phyloP scores from a whole-genome alignment of 2,888 invertebrate genomes.

The Synergus itoensis region DNA sequence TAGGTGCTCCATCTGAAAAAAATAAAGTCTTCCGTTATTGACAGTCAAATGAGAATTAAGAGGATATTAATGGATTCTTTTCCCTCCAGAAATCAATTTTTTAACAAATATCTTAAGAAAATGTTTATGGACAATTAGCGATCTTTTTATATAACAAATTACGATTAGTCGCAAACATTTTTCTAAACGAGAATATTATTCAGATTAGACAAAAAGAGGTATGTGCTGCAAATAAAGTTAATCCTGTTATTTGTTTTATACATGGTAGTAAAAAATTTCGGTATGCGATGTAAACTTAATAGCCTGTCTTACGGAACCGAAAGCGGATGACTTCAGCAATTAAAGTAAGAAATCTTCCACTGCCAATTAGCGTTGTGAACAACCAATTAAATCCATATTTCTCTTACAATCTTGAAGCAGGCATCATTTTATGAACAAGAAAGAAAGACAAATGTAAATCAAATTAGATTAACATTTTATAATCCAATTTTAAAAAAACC shows the following conservation, averaged over 20 bases:
- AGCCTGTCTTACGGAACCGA: conserved; percentile 25
- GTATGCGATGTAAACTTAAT: conserved; percentile 39
- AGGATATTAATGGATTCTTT: background rate
- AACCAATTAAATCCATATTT: conserved; percentile 38
- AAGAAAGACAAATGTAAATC: background rate
- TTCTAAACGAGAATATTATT: conserved; percentile 9
- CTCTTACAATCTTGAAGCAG: conserved; percentile 24
- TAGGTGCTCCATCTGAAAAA: conserved; percentile 72
- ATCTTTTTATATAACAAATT: background rate
- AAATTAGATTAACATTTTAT: background rate
- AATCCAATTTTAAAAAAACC: background rate
- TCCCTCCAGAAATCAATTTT: background rate
- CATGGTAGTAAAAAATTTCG: conserved; percentile 16
- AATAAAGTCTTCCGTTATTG: conserved; percentile 48
- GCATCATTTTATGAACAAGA: conserved; percentile 6
- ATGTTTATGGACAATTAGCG: background rate
- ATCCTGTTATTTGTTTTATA: conserved; percentile 17
- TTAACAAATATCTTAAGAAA: background rate
- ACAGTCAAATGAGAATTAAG: background rate
- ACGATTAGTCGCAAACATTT: background rate
- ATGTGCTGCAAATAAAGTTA: background rate
- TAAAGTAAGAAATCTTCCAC: conserved; percentile 38
- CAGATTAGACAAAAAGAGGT: background rate
- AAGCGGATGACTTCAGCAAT: conserved; percentile 21
- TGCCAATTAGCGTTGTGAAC: conserved; percentile 35